These are phyloP conservation scores for Decapterus maruadsi DNA, from an alignment of 2,797 vertebrate species.

Conservation along the genomic window DNA sequence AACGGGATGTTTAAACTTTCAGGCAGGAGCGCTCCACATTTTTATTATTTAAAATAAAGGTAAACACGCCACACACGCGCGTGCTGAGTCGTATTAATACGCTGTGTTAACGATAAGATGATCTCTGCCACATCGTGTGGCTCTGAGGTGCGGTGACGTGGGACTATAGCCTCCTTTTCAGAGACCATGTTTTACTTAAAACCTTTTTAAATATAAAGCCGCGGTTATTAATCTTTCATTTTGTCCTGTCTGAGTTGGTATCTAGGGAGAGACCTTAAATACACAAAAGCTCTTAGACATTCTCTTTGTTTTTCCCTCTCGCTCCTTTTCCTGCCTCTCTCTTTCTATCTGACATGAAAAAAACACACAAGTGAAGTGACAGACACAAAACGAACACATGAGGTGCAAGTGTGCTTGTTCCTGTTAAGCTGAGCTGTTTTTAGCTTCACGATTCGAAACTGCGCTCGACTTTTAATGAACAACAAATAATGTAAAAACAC, in stretches of 20 bases:
- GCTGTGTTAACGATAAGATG: conserved; percentile 1
- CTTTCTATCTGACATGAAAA: conserved; percentile 46
- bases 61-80: not conserved
- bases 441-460: conserved; percentile 30
- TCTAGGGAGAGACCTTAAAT: conserved; percentile 82
- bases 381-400: conserved; percentile 49
- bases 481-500: conserved; percentile 51
- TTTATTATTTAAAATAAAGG: conserved; percentile 9
- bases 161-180: conserved; percentile 39
- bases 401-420: conserved; percentile 28
- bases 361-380: conserved; percentile 40
- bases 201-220: conserved; percentile 82
- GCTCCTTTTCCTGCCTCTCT: conserved; percentile 38
- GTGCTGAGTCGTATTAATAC: conserved; percentile 7
- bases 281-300: conserved; percentile 79
- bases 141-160: conserved; percentile 26
- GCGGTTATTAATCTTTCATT: conserved; percentile 85
- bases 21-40: conserved; percentile 3
- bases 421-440: conserved; percentile 44
- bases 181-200: conserved; percentile 68
- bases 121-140: conserved; percentile 13
- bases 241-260: conserved; percentile 79
- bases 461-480: conserved; percentile 55
- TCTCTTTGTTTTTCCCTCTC: conserved; percentile 71
- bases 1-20: conserved; percentile 11